Base-by-base conservation (phyloP, 2,888 invertebrate species). In the Epirrhoe tristata region DNA sequence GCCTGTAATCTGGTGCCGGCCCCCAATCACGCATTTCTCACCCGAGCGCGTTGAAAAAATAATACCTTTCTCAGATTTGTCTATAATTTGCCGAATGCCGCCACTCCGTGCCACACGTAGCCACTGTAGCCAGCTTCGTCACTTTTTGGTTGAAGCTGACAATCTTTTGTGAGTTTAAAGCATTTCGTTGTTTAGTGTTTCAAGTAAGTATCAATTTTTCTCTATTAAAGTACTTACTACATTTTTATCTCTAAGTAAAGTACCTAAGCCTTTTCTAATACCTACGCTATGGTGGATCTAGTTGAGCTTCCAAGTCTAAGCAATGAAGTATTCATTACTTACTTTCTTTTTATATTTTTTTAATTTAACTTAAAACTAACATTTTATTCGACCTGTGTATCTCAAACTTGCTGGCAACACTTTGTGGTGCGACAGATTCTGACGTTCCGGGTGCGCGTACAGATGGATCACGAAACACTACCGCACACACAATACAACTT, bases 11-110 rank as follows among this genome's bases (percentile, higher is more conserved):
- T 88, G 75, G 76, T 63, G 88, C 93, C 93, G 93, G 87, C 86
- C 91, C 86, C 85, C 91, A 93, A 93, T 93, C 92, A 92, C 86
- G 90, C 91, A 90, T 88, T 93, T 93, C 93, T 93, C 93, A 93
- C 93, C 91, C 91, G 85, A 76, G 85, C 90, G 93, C 90, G 93
- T 89, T 93, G 92, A 93, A 93, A 93, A 93, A 93, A 93, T 93
- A 91, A 93, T 91, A 90, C 88, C 85, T 88, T 84, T 83, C 81
- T 79, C 86, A 87, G 88, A 88, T 91, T 93, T 85, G 92, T 92
- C 93, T 93, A 91, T 93, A 93, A 93, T 93, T 93, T 93, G 87
- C 86, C 79, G 85, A 83, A 82, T 82, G 90, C 92, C 91, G 91
- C 87, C 77, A 58, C 46, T 52, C 53, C 63, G 51, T 51, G 58